phyloP scores from a whole-genome alignment of 35 echinoderm and acorn worm genomes.

The Apostichopus japonicus region DNA sequence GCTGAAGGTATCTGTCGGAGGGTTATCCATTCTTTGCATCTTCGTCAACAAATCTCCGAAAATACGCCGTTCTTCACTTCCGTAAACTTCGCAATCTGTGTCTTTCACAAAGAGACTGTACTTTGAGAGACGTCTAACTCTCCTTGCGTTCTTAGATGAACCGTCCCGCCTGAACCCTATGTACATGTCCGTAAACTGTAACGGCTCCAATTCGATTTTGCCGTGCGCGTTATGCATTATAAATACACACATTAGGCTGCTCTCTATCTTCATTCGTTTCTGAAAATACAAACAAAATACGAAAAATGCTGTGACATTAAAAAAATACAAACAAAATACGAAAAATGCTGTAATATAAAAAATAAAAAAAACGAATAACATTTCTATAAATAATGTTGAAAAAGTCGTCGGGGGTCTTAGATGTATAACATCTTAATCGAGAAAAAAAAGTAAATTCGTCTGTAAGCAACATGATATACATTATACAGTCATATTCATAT shows the following conservation, averaged over 20 bases:
- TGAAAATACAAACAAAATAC: neutral
- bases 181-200: conserved; percentile 24
- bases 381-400: too few species aligned
- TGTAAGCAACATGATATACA: too few species aligned
- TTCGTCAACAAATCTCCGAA: too few species aligned
- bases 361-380: too few species aligned
- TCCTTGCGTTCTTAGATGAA: neutral
- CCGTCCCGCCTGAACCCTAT: conserved; percentile 7
- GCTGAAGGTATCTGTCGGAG: too few species aligned
- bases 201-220: neutral
- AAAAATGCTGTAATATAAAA: neutral
- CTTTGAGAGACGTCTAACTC: neutral
- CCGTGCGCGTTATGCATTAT: neutral
- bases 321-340: neutral
- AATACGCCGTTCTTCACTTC: too few species aligned
- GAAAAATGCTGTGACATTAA: neutral
- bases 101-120: conserved; percentile 7
- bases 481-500: too few species aligned
- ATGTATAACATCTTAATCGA: too few species aligned
- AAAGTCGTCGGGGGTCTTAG: too few species aligned
- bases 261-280: neutral
- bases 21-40: too few species aligned
- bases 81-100: neutral
- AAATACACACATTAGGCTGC: conserved; percentile 24
- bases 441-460: too few species aligned